Percentiles rank a stretch among this genome's conserved stretches.
Evolutionary conservation across 2,113 vertebrate species (phyloP).

Genomic region (Dicerorhinus sumatrensis): DNA sequence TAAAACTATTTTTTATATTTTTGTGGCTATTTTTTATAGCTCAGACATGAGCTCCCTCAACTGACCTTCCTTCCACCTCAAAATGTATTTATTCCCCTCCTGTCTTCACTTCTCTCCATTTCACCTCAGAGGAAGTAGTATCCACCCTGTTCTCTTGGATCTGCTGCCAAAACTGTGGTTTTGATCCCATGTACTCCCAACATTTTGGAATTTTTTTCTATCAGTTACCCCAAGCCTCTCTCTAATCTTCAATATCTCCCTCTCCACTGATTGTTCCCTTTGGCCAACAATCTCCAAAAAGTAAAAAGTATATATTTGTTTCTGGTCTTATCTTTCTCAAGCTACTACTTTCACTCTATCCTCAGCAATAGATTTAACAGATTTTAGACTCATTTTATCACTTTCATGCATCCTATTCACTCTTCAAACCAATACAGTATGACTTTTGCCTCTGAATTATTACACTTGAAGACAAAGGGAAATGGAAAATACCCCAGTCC

Average conservation of each 20-base stretch:
- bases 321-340: neutral
- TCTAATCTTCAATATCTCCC: neutral
- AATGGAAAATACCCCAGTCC: neutral
- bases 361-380: neutral
- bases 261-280: neutral
- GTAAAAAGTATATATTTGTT: neutral
- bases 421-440: neutral
- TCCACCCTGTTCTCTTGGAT: neutral
- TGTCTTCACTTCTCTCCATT: neutral
- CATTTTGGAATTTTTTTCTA: neutral
- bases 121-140: neutral
- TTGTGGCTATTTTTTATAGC: too few species aligned
- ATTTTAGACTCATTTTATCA: neutral
- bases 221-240: neutral
- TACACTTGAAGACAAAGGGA: neutral
- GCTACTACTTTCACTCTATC: neutral
- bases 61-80: neutral
- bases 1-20: neutral
- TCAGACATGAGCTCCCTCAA: too few species aligned
- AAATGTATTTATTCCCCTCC: fast-evolving
- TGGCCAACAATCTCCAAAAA: neutral
- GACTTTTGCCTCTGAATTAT: neutral
- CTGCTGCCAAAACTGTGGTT: neutral
- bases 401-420: neutral
- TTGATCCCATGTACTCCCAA: too few species aligned